A percentile compares a stretch with the other conserved stretches of the same genome.
phyloP scores from a whole-genome alignment of 2,113 vertebrate species.

The Gallinago paraguaiae region DNA sequence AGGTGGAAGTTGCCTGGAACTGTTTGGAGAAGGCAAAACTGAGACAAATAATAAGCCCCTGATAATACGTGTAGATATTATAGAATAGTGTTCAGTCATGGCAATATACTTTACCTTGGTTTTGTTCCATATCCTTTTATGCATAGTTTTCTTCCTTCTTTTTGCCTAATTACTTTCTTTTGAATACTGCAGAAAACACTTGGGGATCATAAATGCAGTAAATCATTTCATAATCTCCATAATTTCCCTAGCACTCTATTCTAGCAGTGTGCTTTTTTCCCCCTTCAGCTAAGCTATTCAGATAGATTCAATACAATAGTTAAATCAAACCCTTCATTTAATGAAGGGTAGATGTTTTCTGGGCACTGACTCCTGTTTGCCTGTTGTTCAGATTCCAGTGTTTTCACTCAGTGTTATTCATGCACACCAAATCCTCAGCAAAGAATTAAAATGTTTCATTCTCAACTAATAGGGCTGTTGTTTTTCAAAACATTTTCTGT shows the following conservation, averaged over 20 bases:
- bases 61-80: not conserved
- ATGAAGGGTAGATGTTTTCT: not conserved
- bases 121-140: not conserved
- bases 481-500: not conserved
- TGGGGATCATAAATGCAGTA: not conserved
- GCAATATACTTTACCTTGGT: not conserved
- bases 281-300: not conserved
- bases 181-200: not conserved
- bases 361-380: not conserved
- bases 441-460: not conserved
- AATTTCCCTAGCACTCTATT: not conserved
- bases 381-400: not conserved
- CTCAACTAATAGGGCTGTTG: not conserved
- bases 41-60: not conserved
- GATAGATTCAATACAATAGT: not conserved
- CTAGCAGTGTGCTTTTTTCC: not conserved
- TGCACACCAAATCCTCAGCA: not conserved
- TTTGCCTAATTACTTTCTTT: not conserved
- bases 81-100: not conserved
- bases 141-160: not conserved
- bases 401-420: not conserved
- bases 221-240: not conserved
- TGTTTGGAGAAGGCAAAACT: not conserved
- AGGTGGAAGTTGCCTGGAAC: not conserved
- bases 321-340: not conserved